Base-by-base conservation (phyloP, 2,888 invertebrate genomes). In the Papilio demoleus region DNA sequence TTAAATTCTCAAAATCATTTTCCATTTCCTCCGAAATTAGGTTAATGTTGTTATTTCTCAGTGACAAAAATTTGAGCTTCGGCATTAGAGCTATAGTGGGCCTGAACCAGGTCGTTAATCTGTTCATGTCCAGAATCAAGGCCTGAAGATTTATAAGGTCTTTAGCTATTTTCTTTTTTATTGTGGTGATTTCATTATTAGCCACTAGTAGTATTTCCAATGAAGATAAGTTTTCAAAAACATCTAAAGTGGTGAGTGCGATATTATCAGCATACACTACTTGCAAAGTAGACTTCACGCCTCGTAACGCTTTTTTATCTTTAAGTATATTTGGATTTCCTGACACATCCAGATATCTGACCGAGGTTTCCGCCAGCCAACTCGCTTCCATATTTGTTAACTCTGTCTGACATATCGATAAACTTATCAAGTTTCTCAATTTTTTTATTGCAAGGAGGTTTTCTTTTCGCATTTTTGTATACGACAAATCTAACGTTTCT, bases 11-110 rank as follows among this genome's bases (percentile, higher is more conserved):
- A 6, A 95, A 85, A 73, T 95, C 95, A 14, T 80, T 73, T 0
- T 94, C 77, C 94, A 95, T 95, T 42, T 90, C 89, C 14, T 86
- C 80, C 0, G 94, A 89, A 8, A 95, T 84, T 8, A 94, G 75
- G 62, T 93, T 94, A 9, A 95, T 88, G 34, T 92, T 94, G 68
- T 95, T 95, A 1, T 90, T 80, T 24, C 82, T 84, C 4, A 95
- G 53, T 1, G 89, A 88, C 0, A 95, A 75, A 1, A 92, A 74
- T 36, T 83, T 79, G 1, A 95, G 72, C 0, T 83, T 79, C 1
- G 80, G 75, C 71, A 94, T 92, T 0, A 81, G 56, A 0, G 76
- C 75, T 67, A 93, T 93, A 0, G 85, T 80, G 0, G 82, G 79
- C 0, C 74, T 74, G n/a, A 90, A 92, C 95, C 95, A 95, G 0